phyloP scores from a whole-genome alignment of 1,140 invertebrate genomes.

The Zophobas atratus region DNA sequence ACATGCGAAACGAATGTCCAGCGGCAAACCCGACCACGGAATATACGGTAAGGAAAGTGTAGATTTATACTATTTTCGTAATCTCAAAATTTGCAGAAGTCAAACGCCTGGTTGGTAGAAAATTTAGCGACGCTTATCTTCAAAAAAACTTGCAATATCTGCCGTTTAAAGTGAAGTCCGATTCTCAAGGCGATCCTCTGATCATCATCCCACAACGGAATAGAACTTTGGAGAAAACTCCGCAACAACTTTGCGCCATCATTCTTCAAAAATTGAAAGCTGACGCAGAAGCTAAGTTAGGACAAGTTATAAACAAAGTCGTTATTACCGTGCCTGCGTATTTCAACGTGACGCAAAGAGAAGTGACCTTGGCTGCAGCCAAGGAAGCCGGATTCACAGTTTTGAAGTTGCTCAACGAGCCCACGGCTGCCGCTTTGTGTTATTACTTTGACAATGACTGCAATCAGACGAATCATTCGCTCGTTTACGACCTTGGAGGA shows the following conservation, averaged over 20 bases:
- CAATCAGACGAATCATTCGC: constrained; percentile 70
- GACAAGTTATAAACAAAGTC: constrained; percentile 60
- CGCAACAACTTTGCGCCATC: not conserved
- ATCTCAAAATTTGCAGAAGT: constrained; percentile 9
- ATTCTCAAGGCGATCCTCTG: not conserved
- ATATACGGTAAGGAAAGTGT: constrained; percentile 65
- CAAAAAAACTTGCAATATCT: constrained; percentile 22
- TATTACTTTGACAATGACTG: constrained; percentile 67
- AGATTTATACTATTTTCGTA: constrained; percentile 72
- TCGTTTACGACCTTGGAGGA: constrained; percentile 76
- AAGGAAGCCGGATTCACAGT: constrained; percentile 75
- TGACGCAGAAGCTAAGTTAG: not conserved
- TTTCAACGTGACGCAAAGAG: constrained; percentile 78
- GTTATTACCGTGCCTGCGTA: constrained; percentile 79
- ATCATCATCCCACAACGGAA: not conserved
- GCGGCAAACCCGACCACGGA: constrained; percentile 7
- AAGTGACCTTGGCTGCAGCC: constrained; percentile 74
- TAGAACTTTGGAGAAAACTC: constrained; percentile 5
- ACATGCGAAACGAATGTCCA: constrained; percentile 11
- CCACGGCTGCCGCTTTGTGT: constrained; percentile 79
- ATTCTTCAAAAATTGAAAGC: constrained; percentile 14
- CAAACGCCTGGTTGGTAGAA: constrained; percentile 26
- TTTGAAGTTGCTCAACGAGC: constrained; percentile 78
- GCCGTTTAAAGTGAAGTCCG: constrained; percentile 6
- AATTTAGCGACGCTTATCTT: constrained; percentile 10